phyloP scores from a whole-genome alignment of 2,888 invertebrate genomes.

The Eulithis testata region DNA sequence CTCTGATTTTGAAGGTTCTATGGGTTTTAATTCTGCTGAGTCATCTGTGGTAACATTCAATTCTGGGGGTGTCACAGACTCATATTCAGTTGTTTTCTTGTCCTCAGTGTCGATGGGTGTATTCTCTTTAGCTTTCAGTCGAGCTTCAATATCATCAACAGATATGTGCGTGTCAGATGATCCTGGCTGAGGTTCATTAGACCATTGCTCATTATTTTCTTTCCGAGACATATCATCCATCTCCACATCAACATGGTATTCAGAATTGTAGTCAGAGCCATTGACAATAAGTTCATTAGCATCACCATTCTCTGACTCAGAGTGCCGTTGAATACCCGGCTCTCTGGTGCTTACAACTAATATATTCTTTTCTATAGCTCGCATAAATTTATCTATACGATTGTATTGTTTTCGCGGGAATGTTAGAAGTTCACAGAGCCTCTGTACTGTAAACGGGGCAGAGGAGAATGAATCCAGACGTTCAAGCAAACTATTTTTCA shows the following conservation, averaged over 20 bases:
- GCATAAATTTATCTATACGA: conserved; percentile 97
- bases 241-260: conserved; percentile 82
- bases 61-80: conserved; percentile 68
- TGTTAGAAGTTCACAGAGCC: conserved; percentile 96
- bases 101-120: conserved; percentile 62
- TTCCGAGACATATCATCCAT: conserved; percentile 83
- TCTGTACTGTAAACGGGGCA: conserved; percentile 98
- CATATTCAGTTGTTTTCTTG: conserved; percentile 61
- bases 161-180: conserved; percentile 75
- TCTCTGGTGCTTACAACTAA: conserved; percentile 92
- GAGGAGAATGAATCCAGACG: conserved; percentile 93
- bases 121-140: conserved; percentile 78
- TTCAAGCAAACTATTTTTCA: conserved; percentile 93
- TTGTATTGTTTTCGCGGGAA: conserved; percentile 97
- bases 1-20: conserved; percentile 37
- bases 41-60: conserved; percentile 59
- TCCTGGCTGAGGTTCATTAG: conserved; percentile 70
- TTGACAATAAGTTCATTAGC: conserved; percentile 85
- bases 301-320: conserved; percentile 88
- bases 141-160: conserved; percentile 72
- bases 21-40: conserved; percentile 48
- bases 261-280: conserved; percentile 84
- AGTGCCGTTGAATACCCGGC: conserved; percentile 85
- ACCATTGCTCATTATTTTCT: conserved; percentile 64
- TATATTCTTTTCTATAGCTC: conserved; percentile 98